Percentiles rank a stretch among this genome's conserved stretches.
These are phyloP conservation scores for Drosophila nasuta DNA, from an alignment of 1,140 invertebrate genomes.

Conservation along the genomic window DNA sequence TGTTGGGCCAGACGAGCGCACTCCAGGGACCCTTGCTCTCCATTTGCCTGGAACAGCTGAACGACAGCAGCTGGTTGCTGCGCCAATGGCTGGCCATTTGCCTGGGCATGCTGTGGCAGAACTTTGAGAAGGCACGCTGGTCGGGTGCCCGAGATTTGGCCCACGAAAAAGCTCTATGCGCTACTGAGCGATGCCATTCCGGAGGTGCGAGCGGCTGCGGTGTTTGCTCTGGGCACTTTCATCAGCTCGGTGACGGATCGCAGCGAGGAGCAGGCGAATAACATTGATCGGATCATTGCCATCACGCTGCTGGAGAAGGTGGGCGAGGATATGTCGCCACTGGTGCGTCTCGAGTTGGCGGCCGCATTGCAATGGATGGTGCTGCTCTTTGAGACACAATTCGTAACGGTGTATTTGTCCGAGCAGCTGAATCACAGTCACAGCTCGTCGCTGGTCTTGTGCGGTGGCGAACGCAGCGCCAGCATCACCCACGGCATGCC, in stretches of 20 bases:
- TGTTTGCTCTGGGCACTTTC: constrained; percentile 97
- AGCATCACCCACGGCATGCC: constrained; percentile 65
- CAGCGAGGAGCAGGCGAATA: constrained; percentile 96
- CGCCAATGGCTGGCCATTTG: constrained; percentile 97
- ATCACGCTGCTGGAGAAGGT: constrained; percentile 93
- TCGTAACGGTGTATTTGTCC: constrained; percentile 90
- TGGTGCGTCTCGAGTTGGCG: constrained; percentile 94
- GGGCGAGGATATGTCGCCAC: constrained; percentile 92
- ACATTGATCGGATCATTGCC: constrained; percentile 95
- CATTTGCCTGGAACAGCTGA: constrained; percentile 94
- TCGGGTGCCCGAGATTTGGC: constrained; percentile 97
- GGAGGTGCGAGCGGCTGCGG: constrained; percentile 95
- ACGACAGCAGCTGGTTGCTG: constrained; percentile 88
- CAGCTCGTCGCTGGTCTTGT: constrained; percentile 43
- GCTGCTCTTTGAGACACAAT: constrained; percentile 95
- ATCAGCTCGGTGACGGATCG: constrained; percentile 92
- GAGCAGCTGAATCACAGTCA: constrained; percentile 64
- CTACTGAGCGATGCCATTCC: constrained; percentile 92
- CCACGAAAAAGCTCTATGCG: constrained; percentile 95
- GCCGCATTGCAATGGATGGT: constrained; percentile 96
- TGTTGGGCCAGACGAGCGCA: constrained; percentile 94
- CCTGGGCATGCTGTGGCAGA: constrained; percentile 95
- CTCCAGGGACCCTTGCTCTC: constrained; percentile 94
- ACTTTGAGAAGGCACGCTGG: constrained; percentile 97
- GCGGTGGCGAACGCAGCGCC: constrained; percentile 66